These are phyloP conservation scores for Aporophyla lueneburgensis DNA, from an alignment of 2,888 invertebrate species.

Conservation along the genomic window DNA sequence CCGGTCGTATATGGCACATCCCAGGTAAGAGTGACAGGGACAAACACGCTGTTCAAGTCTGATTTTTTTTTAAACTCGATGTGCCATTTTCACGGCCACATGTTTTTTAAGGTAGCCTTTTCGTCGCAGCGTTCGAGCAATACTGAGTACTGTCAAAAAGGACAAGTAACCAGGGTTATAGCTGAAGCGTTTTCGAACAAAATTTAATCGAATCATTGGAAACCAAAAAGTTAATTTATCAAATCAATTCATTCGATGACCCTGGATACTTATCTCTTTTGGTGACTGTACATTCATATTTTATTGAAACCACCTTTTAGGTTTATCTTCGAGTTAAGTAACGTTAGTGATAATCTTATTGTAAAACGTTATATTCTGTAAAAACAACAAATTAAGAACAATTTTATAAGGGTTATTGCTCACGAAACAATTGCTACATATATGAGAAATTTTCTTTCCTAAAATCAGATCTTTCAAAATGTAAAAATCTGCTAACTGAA, in stretches of 20 bases:
- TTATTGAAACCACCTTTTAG: not conserved
- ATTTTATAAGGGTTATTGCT: not conserved
- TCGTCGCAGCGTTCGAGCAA: not conserved
- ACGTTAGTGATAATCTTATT: not conserved
- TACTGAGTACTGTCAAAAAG: not conserved
- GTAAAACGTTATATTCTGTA: not conserved
- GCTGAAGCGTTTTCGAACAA: too few species aligned
- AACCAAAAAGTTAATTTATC: too few species aligned
- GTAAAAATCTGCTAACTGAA: not conserved
- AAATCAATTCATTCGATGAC: too few species aligned
- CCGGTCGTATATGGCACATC: not conserved
- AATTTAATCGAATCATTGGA: too few species aligned
- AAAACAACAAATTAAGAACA: not conserved
- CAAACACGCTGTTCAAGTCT: not conserved
- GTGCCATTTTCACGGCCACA: not conserved
- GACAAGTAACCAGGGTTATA: too few species aligned
- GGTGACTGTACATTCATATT: not conserved
- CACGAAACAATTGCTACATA: not conserved
- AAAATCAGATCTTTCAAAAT: not conserved
- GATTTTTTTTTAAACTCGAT: not conserved
- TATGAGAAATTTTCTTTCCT: conserved; percentile 1
- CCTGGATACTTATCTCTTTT: too few species aligned
- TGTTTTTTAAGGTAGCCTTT: not conserved
- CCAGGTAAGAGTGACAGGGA: not conserved
- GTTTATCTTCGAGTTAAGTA: not conserved